phyloP scores from a whole-genome alignment of 2,888 invertebrate species.

The Sesia apiformis region DNA sequence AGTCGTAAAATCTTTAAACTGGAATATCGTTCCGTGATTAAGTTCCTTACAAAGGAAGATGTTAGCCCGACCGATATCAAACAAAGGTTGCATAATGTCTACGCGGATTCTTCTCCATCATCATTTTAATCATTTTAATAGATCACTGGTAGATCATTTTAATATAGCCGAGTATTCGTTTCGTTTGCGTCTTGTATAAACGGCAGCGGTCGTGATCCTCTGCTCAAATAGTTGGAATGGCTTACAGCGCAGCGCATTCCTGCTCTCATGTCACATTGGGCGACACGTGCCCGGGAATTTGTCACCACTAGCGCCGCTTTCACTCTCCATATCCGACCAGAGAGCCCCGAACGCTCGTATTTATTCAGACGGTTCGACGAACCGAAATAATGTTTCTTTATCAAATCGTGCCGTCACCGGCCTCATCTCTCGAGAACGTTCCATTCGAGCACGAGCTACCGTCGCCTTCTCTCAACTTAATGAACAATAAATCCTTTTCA shows the following conservation, averaged over 20 bases:
- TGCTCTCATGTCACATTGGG: conserved; percentile 28
- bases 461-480: conserved; percentile 25
- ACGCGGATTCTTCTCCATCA: no score
- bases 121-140: no score
- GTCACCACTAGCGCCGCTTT: conserved; percentile 39
- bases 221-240: conserved; percentile 19
- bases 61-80: no score
- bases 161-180: no score
- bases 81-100: no score
- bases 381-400: conserved; percentile 38
- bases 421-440: conserved; percentile 8
- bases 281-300: conserved; percentile 35
- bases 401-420: conserved; percentile 28
- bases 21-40: no score
- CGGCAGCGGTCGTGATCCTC: conserved; percentile 2
- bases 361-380: conserved; percentile 46
- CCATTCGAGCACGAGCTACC: conserved; percentile 5
- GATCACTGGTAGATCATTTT: no score
- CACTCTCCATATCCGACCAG: conserved; percentile 44
- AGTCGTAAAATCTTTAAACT: no score
- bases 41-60: no score
- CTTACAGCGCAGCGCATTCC: conserved; percentile 34
- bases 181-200: no score
- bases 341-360: conserved; percentile 21
- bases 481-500: conserved; percentile 51